Conservation (phyloP, 1,140 invertebrate species). For the Mizuhopecten yessoensis region DNA sequence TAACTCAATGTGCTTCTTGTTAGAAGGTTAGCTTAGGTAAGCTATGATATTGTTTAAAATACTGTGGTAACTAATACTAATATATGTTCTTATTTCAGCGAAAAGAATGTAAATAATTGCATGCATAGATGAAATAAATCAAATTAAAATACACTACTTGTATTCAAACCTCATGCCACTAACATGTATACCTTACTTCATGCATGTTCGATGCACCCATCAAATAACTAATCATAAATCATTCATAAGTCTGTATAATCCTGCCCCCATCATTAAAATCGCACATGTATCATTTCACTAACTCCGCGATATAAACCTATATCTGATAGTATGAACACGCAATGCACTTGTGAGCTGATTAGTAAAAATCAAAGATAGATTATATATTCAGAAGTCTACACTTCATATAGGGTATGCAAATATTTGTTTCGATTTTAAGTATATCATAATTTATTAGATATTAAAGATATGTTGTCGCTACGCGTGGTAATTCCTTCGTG, state of each 20-base stretch:
- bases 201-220: background rate
- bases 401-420: too few relatives aligned
- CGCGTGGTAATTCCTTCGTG: too few relatives aligned
- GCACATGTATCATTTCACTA: background rate
- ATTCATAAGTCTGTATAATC: background rate
- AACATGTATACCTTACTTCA: background rate
- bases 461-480: too few relatives aligned
- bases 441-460: too few relatives aligned
- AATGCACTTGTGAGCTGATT: too few relatives aligned
- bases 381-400: too few relatives aligned
- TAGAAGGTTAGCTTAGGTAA: too few relatives aligned
- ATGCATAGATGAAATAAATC: background rate
- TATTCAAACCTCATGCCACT: background rate
- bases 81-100: background rate
- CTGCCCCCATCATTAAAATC: background rate
- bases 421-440: too few relatives aligned
- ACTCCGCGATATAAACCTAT: background rate
- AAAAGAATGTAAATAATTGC: slow-evolving; percentile 39
- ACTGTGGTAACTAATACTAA: background rate
- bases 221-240: background rate
- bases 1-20: too few relatives aligned
- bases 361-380: too few relatives aligned
- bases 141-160: background rate
- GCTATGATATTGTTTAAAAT: too few relatives aligned
- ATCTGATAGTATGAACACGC: background rate